Evolutionary conservation across 2,888 invertebrate species (phyloP).

Genomic region (Volucella bombylans): DNA sequence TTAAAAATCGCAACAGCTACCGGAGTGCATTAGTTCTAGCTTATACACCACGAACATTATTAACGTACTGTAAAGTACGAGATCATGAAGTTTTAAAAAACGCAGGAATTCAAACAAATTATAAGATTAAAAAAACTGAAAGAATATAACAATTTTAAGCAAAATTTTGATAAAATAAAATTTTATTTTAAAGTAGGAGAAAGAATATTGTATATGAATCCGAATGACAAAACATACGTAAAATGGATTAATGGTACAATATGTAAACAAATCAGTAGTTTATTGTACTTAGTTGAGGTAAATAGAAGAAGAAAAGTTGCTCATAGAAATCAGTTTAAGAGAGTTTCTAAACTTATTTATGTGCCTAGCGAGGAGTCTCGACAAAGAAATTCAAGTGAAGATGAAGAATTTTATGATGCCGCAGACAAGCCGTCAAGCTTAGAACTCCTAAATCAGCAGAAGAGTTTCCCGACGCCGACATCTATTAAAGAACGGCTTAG

Average conservation of each 20-base stretch:
- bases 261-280: neutral
- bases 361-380: too few species aligned
- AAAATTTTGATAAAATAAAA: neutral
- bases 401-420: too few species aligned
- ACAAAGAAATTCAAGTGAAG: too few species aligned
- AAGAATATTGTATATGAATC: constrained; percentile 1
- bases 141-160: neutral
- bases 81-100: neutral
- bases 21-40: neutral
- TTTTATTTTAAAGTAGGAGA: too few species aligned
- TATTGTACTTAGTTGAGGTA: constrained; percentile 11
- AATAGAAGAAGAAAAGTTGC: constrained; percentile 7
- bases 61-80: neutral
- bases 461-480: too few species aligned
- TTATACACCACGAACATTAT: neutral
- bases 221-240: neutral
- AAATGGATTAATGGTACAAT: neutral
- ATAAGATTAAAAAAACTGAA: constrained; percentile 6
- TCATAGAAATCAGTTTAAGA: too few species aligned
- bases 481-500: too few species aligned
- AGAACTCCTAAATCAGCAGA: too few species aligned
- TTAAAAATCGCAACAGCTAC: too few species aligned
- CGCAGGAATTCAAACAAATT: neutral
- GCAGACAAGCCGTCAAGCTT: too few species aligned
- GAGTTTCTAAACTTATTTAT: too few species aligned